Percentiles rank a stretch among this genome's conserved stretches.
phyloP scores from a whole-genome alignment of 2,797 vertebrate species.

The Thripadectes ignobilis region DNA sequence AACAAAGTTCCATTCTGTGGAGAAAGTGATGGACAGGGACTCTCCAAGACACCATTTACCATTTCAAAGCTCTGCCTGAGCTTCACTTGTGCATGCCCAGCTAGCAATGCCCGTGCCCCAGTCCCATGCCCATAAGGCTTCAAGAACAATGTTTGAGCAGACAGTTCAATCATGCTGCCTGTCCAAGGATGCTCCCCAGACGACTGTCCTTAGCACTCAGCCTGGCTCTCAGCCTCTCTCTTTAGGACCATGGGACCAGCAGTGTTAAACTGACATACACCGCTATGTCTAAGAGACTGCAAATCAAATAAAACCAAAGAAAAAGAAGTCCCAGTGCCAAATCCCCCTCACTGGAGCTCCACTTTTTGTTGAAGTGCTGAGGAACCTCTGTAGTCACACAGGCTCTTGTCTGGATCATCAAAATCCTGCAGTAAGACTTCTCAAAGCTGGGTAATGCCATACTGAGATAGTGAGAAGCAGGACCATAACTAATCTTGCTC shows the following conservation, averaged over 20 bases:
- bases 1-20: background rate
- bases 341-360: background rate
- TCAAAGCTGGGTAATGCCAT: background rate
- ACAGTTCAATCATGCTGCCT: background rate
- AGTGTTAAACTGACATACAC: background rate
- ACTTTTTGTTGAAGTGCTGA: background rate
- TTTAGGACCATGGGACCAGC: fast-evolving
- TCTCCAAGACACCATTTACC: background rate
- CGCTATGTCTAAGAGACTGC: background rate
- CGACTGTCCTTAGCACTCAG: background rate
- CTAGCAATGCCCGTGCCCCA: background rate
- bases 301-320: background rate
- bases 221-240: background rate
- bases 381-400: background rate
- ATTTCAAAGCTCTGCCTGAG: background rate
- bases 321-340: background rate
- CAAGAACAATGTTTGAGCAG: background rate
- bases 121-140: background rate
- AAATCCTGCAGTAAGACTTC: background rate
- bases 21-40: background rate
- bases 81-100: background rate
- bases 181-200: background rate
- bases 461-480: background rate
- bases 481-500: background rate
- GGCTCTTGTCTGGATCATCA: background rate